Evolutionary conservation across 2,113 vertebrate species (phyloP).

Genomic region (Procavia capensis): DNA sequence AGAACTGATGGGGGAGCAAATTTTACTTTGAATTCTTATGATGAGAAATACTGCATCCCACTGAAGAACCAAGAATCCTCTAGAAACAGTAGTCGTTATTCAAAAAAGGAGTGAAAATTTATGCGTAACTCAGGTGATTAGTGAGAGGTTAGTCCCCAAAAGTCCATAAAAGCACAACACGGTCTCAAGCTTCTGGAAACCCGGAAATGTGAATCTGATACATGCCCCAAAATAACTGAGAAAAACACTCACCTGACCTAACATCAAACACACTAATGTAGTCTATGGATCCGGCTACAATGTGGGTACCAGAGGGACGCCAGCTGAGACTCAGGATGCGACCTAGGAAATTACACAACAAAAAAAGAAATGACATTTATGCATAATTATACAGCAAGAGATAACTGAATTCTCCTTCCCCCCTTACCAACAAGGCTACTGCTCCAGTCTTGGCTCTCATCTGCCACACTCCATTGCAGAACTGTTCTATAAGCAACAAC

Average conservation of each 20-base stretch:
- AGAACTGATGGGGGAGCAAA: background rate
- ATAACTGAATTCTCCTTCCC: background rate
- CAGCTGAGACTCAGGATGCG: slow-evolving; percentile 95
- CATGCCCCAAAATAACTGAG: slow-evolving; percentile 39
- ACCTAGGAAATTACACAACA: slow-evolving; percentile 82
- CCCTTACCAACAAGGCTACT: background rate
- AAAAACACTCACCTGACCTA: slow-evolving; percentile 88
- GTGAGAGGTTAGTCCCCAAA: background rate
- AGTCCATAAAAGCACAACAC: background rate
- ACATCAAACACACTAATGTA: slow-evolving; percentile 89
- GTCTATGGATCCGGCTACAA: slow-evolving; percentile 93
- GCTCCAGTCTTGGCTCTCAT: background rate
- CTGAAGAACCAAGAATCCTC: slow-evolving; percentile 10
- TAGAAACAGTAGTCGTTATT: background rate
- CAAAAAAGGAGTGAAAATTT: slow-evolving; percentile 15
- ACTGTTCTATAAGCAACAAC: background rate
- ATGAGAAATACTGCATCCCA: background rate
- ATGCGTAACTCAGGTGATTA: background rate
- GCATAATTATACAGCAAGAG: slow-evolving; percentile 34
- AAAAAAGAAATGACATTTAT: slow-evolving; percentile 52
- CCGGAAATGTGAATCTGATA: slow-evolving; percentile 21
- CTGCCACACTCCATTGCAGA: background rate
- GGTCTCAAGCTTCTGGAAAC: slow-evolving; percentile 28
- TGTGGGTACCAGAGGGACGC: slow-evolving; percentile 89
- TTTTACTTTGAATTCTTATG: slow-evolving; percentile 13